phyloP scores from a whole-genome alignment of 37 sponge, comb jelly and placozoan species.

The Tethya wilhelma region DNA sequence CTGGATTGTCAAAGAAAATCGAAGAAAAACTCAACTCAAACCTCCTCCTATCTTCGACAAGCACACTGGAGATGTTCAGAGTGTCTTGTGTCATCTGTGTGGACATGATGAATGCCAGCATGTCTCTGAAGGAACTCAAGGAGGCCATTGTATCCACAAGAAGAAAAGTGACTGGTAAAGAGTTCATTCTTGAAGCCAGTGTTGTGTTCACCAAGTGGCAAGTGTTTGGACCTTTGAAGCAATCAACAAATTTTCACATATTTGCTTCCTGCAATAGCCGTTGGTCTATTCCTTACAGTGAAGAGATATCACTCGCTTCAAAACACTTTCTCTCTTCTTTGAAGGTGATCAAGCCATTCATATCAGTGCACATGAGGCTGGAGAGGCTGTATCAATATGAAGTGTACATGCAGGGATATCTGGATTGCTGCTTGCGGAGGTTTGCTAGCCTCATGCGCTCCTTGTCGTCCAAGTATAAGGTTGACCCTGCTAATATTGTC shows the following conservation, averaged over 20 bases:
- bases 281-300: not conserved
- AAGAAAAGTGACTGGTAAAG: not conserved
- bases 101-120: not conserved
- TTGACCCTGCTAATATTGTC: not conserved
- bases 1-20: not conserved
- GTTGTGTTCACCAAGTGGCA: slow-evolving; percentile 1
- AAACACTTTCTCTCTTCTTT: not conserved
- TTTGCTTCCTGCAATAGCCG: not conserved
- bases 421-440: not conserved
- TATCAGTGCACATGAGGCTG: not conserved
- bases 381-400: not conserved
- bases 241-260: not conserved
- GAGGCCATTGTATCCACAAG: no score
- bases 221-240: not conserved
- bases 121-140: not conserved
- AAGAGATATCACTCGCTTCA: not conserved
- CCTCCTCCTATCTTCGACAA: no score
- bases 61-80: not conserved
- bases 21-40: not conserved
- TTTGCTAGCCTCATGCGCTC: not conserved
- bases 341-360: not conserved
- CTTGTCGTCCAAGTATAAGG: not conserved
- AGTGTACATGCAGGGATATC: not conserved
- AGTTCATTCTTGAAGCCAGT: not conserved
- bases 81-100: not conserved